Evolutionary conservation across 1,140 invertebrate species (phyloP), one percentile per base, ranked within the genome.

Genomic region (Trichogramma pretiosum): DNA sequence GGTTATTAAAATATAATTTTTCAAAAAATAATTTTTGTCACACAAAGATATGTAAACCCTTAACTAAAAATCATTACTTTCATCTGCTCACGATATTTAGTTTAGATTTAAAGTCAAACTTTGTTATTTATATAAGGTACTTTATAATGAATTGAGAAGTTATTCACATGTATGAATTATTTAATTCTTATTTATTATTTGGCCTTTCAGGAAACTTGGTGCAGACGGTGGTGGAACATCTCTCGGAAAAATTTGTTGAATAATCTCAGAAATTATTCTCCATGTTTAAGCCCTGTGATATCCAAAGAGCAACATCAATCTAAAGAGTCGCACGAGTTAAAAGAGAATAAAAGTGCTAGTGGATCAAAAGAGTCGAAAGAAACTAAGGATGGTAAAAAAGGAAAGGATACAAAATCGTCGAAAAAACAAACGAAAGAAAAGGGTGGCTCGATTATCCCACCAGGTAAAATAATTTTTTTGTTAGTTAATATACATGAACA

Each of bases 151-250:
- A n/a, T n/a, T n/a, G n/a, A n/a, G n/a, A n/a, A n/a, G n/a, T n/a
- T n/a, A n/a, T n/a, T n/a, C n/a, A n/a, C n/a, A n/a, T n/a, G n/a
- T n/a, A n/a, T n/a, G n/a, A n/a, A n/a, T n/a, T n/a, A n/a, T n/a
- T n/a, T 38, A 33, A 47, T 16, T 40, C 22, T 21, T 2, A 36
- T 45, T 28, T 36, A 36, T 48, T 37, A 38, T 26, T 10, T 40
- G n/a, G 9, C 24, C 13, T 60, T 61, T 5, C 37, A 72, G 69
- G 67, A 72, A 58, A 71, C 68, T 0, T 68, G 70, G 65, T 69
- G 70, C 50, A 61, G 61, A 59, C 62, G 64, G 44, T 71, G 67
- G 68, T 63, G 64, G 62, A 64, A 58, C 35, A 67, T 65, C 45
- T 67, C 64, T 18, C 62, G 64, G 33, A 61, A 62, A 37, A 57